These are phyloP conservation scores for Poliocrania exsul DNA, from an alignment of 2,797 vertebrate genomes.

Conservation along the genomic window DNA sequence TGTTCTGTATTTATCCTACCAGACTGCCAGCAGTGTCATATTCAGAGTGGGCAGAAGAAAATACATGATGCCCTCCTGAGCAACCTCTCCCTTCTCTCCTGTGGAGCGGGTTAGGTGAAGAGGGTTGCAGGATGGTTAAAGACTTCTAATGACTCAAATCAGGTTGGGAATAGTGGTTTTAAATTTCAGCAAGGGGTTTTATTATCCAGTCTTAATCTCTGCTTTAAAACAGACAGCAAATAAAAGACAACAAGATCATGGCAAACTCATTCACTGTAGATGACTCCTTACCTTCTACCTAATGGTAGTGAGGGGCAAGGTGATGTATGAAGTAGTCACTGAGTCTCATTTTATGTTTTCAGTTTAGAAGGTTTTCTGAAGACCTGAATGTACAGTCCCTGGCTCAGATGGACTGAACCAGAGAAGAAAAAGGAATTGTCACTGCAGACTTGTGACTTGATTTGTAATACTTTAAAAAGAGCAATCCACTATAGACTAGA, in stretches of 20 bases:
- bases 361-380: not conserved
- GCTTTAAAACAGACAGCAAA: not conserved
- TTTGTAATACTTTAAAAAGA: not conserved
- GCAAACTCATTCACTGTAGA: not conserved
- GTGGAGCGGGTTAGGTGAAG: not conserved
- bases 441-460: not conserved
- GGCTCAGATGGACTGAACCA: not conserved
- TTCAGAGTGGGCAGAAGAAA: not conserved
- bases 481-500: not conserved
- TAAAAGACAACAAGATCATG: not conserved
- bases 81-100: not conserved
- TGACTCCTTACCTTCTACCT: not conserved
- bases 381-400: not conserved
- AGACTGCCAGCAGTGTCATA: constrained; percentile 13
- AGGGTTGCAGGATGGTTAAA: not conserved
- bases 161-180: constrained; percentile 2
- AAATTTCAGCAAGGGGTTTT: not conserved
- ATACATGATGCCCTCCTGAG: not conserved
- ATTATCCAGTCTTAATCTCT: not conserved
- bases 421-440: not conserved
- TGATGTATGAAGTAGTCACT: not conserved
- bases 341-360: not conserved
- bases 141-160: not conserved
- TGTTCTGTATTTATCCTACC: not conserved
- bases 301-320: not conserved